These are phyloP conservation scores for Spinus pinus DNA, from an alignment of 2,797 vertebrate genomes.

Conservation along the genomic window DNA sequence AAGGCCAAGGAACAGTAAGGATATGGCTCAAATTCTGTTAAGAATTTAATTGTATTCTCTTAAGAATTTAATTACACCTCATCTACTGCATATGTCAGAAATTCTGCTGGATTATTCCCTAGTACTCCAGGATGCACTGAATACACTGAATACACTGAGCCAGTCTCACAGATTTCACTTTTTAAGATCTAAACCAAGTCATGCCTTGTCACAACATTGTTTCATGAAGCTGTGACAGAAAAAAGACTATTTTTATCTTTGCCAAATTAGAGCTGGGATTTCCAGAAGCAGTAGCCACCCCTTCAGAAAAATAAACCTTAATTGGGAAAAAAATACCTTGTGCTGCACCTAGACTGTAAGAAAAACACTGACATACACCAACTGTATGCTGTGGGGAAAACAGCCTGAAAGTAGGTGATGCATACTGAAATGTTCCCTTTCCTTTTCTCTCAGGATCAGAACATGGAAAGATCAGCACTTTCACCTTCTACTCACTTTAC, in stretches of 20 bases:
- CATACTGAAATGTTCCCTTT: background rate
- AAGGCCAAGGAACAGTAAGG: background rate
- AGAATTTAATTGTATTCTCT: background rate
- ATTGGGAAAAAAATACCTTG: background rate
- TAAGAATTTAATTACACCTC: background rate
- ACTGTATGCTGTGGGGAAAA: background rate
- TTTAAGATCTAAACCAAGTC: background rate
- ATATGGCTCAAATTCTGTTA: background rate
- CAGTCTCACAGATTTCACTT: background rate
- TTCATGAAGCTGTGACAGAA: background rate
- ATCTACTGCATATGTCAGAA: background rate
- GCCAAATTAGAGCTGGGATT: background rate
- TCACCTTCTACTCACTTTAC: constrained; percentile 16
- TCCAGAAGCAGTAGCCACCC: background rate
- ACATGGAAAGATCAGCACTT: constrained; percentile 34
- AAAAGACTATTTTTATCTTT: background rate
- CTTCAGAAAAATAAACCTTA: constrained; percentile 20
- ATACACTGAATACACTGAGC: too few species aligned
- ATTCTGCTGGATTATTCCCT: background rate
- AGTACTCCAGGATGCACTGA: background rate
- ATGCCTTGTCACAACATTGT: background rate
- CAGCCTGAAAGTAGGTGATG: background rate
- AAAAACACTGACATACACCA: background rate
- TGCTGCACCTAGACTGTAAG: background rate
- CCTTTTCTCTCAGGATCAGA: constrained; percentile 22